Base-by-base conservation (phyloP, 2,888 invertebrate species). In the Germaria angustata region DNA sequence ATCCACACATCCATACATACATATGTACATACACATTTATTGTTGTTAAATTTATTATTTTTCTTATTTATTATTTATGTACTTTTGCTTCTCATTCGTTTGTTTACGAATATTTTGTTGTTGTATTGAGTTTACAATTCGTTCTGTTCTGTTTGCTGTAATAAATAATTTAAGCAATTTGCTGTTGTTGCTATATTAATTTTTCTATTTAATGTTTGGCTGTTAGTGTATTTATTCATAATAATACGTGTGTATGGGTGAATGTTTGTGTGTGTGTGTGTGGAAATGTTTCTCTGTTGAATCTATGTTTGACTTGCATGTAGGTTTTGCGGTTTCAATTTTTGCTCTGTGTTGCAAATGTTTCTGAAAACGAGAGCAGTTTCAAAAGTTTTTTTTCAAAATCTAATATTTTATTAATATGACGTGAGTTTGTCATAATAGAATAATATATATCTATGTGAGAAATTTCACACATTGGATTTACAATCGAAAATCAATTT, bases 91-190 rank as follows among this genome's bases (percentile, higher is more conserved):
- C 36, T 65, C 22, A 22, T 49, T 49, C 65, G 65, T n/a, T 69
- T 68, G 55, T 55, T 36, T 46, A 34, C 57, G 9, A 34, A 20
- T 49, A 44, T 20, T 46, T 65, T 49, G 4, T 65, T 53, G 39
- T 53, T 68, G 68, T 55, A 76, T 71, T 76, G 53, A 72, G 9
- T 65, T 81, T 78, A 34, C 66, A 78, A 65, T 81, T 78, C 78
- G 81, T 82, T 82, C 81, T 78, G 81, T 82, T 82, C 81, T 82
- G 78, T 82, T 82, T 82, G 78, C 57, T 75, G 65, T 78, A 73
- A 75, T 78, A 78, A 78, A 82, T 78, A 69, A 82, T 65, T 75
- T 73, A 46, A 32, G 41, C 73, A 22, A 15, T 53, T 53, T 15
- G n/a, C 46, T 66, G 8, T 66, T 66, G 24, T 55, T 73, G 63